Evolutionary conservation across 2,888 invertebrate genomes (phyloP).

Genomic region (Heliconius sara): DNA sequence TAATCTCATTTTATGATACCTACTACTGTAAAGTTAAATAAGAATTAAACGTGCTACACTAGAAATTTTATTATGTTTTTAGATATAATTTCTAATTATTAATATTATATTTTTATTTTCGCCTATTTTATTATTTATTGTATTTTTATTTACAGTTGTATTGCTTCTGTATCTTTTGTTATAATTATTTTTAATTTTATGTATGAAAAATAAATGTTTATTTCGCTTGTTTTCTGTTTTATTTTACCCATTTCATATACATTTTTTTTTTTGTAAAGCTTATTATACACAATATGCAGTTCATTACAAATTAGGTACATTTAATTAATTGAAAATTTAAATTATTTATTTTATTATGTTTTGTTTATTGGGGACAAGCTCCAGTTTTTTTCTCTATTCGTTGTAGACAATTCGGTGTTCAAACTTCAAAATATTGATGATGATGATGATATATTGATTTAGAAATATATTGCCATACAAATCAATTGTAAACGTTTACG

Average conservation of each 20-base stretch:
- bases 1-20: conserved; percentile 70
- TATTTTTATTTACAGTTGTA: not conserved
- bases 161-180: not conserved
- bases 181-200: not conserved
- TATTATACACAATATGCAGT: not conserved
- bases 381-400: not conserved
- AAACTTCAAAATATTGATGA: not conserved
- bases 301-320: not conserved
- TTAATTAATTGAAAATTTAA: not conserved
- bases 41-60: conserved; percentile 17
- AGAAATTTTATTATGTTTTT: conserved; percentile 11
- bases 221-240: conserved; percentile 13
- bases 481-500: not conserved
- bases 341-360: not conserved
- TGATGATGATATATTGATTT: no score
- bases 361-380: not conserved
- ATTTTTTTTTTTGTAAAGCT: not conserved
- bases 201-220: conserved; percentile 5
- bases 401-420: not conserved
- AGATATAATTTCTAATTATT: conserved; percentile 3
- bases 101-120: not conserved
- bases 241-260: not conserved
- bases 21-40: conserved; percentile 46
- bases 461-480: not conserved
- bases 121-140: not conserved